Percentiles rank a stretch among this genome's conserved stretches.
phyloP scores from a whole-genome alignment of 1,140 invertebrate genomes.

The Scaptodrosophila lebanonensis region DNA sequence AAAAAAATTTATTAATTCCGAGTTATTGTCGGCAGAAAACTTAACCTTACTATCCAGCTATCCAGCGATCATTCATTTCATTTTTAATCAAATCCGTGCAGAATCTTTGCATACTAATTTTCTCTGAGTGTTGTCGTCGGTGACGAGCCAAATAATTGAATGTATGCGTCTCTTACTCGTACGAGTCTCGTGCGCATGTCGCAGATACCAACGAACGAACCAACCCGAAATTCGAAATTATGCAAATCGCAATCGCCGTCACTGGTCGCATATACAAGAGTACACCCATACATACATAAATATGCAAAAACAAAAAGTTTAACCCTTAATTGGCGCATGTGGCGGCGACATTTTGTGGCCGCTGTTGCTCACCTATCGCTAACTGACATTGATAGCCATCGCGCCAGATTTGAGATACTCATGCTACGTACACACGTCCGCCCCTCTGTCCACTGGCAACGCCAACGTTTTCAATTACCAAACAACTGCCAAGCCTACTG shows the following conservation, averaged over 20 bases:
- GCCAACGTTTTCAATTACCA: constrained; percentile 68
- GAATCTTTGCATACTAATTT: background rate
- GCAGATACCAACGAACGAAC: background rate
- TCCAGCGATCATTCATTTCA: background rate
- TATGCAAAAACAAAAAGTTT: constrained; percentile 68
- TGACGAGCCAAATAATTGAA: constrained; percentile 36
- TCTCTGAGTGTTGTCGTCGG: background rate
- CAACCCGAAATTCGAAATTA: constrained; percentile 52
- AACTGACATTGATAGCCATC: constrained; percentile 70
- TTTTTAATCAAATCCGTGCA: too few species aligned
- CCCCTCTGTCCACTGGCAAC: constrained; percentile 18
- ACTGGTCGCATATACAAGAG: too few species aligned
- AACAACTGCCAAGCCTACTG: constrained; percentile 13
- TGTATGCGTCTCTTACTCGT: too few species aligned
- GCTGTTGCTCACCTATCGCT: constrained; percentile 54
- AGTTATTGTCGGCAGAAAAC: too few species aligned
- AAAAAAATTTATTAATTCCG: too few species aligned
- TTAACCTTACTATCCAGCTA: too few species aligned
- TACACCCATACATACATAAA: constrained; percentile 17
- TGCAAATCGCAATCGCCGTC: constrained; percentile 51
- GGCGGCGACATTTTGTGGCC: constrained; percentile 43
- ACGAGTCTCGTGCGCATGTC: too few species aligned
- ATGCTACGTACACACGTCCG: background rate
- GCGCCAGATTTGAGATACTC: constrained; percentile 34
- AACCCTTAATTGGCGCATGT: constrained; percentile 70